Evolutionary conservation across 1,140 invertebrate genomes (phyloP), one percentile per base, ranked within the genome.

Genomic region (Sycophila sp.): DNA sequence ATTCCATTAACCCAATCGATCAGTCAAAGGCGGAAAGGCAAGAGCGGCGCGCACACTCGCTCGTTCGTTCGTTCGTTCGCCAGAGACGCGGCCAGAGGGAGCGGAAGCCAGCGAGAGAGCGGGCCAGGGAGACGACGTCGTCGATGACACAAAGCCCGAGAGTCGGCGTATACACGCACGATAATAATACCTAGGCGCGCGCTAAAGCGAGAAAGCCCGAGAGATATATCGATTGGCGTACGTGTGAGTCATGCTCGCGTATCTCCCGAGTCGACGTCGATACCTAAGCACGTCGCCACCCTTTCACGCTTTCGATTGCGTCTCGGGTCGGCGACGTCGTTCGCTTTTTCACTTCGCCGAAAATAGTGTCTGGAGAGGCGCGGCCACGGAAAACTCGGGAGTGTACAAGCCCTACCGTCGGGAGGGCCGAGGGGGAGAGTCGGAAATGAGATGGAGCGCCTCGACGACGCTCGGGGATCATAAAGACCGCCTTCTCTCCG

Each of bases 211-310:
- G 28, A 40, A 47, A 32, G 26, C 30, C 26, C 8, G 13, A 32
- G 26, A 15, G 34, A 26, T 65, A 76, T 79, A 80, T 80, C 74
- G 79, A 80, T 80, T 80, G 32, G 76, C 73, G 49, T 38, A 26
- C 19, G 30, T 53, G 40, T 77, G 77, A 80, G 74, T 80, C 76
- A 78, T 62, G 78, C 67, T 68, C 69, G 76, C 30, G 28, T 4
- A 15, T 28, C 53, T 0, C 13, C 5, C 45, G 56, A 49, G 55
- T 56, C 34, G 65, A 34, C 30, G 56, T 30, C 60, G 34, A 66
- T 11, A 19, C 45, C 64, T 56, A 47, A 24, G 36, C 2, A 22
- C 22, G 68, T 70, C 28, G 15, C 22, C 17, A 55, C 1, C n/a
- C 13, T 69, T 45, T 30, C 62, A 19, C 28, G 28, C 30, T 65